These are phyloP conservation scores for Acanthacorydalis orientalis DNA, from an alignment of 2,888 invertebrate species.

Conservation along the genomic window DNA sequence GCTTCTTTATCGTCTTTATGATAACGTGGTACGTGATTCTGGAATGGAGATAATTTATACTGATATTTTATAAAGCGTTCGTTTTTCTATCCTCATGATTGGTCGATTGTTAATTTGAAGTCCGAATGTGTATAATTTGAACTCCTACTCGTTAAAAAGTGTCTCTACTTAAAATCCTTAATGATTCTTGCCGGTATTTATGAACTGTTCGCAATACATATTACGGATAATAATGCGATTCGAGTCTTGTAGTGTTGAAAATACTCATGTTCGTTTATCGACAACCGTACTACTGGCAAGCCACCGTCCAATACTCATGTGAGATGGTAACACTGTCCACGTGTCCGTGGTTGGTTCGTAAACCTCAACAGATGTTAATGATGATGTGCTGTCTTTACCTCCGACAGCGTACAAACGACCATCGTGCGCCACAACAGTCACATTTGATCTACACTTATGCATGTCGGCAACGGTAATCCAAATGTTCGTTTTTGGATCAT, in stretches of 20 bases:
- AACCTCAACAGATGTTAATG: constrained; percentile 81
- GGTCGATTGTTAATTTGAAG: too few species aligned
- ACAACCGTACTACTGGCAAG: constrained; percentile 90
- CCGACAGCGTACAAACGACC: constrained; percentile 83
- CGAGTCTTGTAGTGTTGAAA: constrained; percentile 6
- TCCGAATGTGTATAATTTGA: too few species aligned
- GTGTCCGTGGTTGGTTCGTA: constrained; percentile 75
- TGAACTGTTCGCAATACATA: too few species aligned
- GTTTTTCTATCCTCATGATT: too few species aligned
- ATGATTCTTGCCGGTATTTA: too few species aligned
- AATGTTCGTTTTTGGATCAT: constrained; percentile 53
- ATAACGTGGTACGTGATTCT: too few species aligned
- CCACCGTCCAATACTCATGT: constrained; percentile 85
- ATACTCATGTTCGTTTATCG: constrained; percentile 63
- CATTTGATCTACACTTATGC: constrained; percentile 81
- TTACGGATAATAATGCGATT: too few species aligned
- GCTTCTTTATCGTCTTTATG: too few species aligned
- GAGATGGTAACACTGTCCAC: constrained; percentile 72
- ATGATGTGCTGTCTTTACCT: constrained; percentile 89
- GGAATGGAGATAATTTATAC: too few species aligned
- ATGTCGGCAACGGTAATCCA: constrained; percentile 78
- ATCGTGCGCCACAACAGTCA: constrained; percentile 78
- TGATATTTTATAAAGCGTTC: too few species aligned
- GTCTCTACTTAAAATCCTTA: too few species aligned
- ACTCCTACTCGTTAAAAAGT: too few species aligned